Base-by-base conservation (phyloP, 2,113 vertebrate genomes). In the Galemys pyrenaicus region DNA sequence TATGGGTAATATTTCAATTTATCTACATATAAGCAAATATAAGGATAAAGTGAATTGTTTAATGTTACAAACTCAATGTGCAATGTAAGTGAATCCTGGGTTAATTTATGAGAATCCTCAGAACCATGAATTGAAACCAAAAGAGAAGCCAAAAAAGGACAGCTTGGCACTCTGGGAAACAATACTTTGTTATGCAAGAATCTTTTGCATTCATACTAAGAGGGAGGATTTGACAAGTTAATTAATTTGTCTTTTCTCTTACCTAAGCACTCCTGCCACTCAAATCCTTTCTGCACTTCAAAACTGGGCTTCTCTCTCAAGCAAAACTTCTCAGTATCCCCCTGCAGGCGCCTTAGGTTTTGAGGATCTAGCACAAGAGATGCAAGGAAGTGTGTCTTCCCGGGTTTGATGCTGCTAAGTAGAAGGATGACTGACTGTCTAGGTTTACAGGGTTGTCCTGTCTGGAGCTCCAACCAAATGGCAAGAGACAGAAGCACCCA, bases 221-320 rank as follows among this genome's bases (percentile, higher is more conserved):
- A 35, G 89, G 94, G 77, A 78, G 86, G 87, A 51, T 90, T 95
- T 95, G 96, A 96, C 95, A 96, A 96, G 88, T 95, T 95, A 96
- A 95, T 97, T 95, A 94, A 95, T 95, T 96, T 96, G 91, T 92
- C 95, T 96, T 94, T 96, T 95, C 95, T 95, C 85, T 92, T 92
- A 90, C 95, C 81, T 87, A 96, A 96, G 92, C 93, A 93, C 62
- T 68, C 77, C 91, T 95, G 90, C 94, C 94, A 96, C 92, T 96
- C 95, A 96, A 71, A 85, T 35, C 89, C 70, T 89, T 71, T 79
- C 62, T 56, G 89, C 35, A 46, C 67, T 95, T 81, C 71, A 13
- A 84, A 51, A 81, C 30, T 5, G 16, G n/a, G 87, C 60, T 83
- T 87, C 87, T 83, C 56, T 51, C 75, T 30, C 30, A 26, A 20